phyloP scores from a whole-genome alignment of 2,797 vertebrate species.

The Poecile montanus region DNA sequence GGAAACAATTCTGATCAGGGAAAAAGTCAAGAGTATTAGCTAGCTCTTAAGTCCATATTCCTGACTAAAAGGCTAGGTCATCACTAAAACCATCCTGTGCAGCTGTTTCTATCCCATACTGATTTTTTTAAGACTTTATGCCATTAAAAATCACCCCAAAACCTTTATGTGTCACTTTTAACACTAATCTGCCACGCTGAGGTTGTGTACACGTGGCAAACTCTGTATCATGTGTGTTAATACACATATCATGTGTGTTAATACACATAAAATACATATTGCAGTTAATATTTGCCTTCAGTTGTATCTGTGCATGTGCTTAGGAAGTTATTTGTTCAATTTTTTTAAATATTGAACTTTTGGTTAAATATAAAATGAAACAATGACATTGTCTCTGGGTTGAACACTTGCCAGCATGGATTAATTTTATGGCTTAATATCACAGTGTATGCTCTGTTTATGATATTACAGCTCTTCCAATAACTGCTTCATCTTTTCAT shows the following conservation, averaged over 20 bases:
- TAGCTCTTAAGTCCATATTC: neutral
- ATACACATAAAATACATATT: neutral
- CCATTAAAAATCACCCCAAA: neutral
- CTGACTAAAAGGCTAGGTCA: neutral
- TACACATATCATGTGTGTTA: neutral
- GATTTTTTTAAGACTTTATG: neutral
- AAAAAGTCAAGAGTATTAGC: neutral
- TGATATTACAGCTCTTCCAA: neutral
- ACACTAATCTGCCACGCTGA: neutral
- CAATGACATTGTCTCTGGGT: neutral
- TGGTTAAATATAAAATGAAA: neutral
- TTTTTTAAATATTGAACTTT: neutral
- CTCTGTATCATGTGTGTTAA: neutral
- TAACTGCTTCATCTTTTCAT: constrained; percentile 23
- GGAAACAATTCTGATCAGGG: neutral
- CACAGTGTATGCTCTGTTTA: neutral
- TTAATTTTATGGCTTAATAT: constrained; percentile 36
- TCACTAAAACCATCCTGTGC: neutral
- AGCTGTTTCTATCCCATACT: neutral
- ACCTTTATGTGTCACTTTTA: rapidly evolving
- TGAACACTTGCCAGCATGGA: neutral
- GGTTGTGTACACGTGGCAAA: neutral
- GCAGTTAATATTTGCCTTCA: neutral
- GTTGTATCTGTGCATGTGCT: rapidly evolving
- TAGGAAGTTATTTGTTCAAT: neutral